A percentile compares a stretch with the other conserved stretches of the same genome.
phyloP scores from a whole-genome alignment of 2,113 vertebrate species.

The Heliornis fulica region DNA sequence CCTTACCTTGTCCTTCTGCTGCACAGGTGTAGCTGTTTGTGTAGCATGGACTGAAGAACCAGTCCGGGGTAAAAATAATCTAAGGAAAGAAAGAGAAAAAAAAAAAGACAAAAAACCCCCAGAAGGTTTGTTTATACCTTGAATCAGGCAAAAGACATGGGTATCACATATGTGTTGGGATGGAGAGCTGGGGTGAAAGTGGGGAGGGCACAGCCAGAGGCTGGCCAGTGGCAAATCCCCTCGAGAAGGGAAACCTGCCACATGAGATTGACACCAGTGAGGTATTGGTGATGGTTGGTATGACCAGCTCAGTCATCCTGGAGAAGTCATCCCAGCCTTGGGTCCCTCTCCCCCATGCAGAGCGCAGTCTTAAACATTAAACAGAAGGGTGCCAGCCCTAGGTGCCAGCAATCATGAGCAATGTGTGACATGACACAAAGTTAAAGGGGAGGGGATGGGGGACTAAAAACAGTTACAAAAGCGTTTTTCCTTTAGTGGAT shows the following conservation, averaged over 20 bases:
- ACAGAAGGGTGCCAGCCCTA: background rate
- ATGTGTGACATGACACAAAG: too few species aligned
- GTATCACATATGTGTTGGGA: background rate
- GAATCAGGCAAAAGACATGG: background rate
- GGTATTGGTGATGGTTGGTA: accelerated
- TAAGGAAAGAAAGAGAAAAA: background rate
- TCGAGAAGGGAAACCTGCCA: background rate
- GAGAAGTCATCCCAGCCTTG: background rate
- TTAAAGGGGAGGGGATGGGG: accelerated
- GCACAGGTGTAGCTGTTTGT: background rate
- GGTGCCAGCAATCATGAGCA: background rate
- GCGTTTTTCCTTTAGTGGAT: background rate
- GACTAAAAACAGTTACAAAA: background rate
- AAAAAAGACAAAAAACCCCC: too few species aligned
- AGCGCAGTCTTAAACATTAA: accelerated
- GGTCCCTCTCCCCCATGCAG: background rate
- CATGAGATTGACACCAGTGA: background rate
- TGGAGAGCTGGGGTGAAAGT: background rate
- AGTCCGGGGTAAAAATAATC: slow-evolving; percentile 3
- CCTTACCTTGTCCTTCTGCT: background rate
- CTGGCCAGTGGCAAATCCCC: background rate
- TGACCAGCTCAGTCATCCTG: background rate
- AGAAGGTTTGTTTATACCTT: background rate
- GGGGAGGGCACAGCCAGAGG: too few species aligned
- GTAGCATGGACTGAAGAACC: slow-evolving; percentile 26